phyloP scores from a whole-genome alignment of 2,797 vertebrate genomes.

The Acrocephalus scirpaceus region DNA sequence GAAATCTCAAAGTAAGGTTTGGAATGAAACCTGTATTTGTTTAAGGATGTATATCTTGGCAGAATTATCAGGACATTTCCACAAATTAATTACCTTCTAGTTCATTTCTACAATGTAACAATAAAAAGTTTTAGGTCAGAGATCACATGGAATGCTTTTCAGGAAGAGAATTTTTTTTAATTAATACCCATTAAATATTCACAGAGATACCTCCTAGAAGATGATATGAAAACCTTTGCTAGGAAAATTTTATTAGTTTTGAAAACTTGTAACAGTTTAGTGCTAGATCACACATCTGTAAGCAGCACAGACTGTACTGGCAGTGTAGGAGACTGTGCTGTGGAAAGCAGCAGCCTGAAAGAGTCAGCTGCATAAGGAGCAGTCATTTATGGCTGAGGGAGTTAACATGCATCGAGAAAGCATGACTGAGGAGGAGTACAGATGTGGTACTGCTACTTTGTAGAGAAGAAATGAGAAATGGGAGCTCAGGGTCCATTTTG shows the following conservation, averaged over 20 bases:
- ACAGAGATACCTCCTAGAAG: not conserved
- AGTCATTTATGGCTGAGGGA: not conserved
- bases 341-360: not conserved
- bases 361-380: not conserved
- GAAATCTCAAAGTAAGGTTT: not conserved
- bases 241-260: not conserved
- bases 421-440: not conserved
- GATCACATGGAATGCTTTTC: not conserved
- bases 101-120: not conserved
- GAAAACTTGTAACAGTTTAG: not conserved
- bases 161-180: not conserved
- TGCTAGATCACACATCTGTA: not conserved
- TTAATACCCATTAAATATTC: not conserved
- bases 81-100: not conserved
- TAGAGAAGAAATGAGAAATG: not conserved
- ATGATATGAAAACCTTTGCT: not conserved
- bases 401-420: not conserved
- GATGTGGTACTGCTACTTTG: not conserved
- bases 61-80: not conserved
- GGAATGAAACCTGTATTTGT: conserved; percentile 30
- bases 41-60: conserved; percentile 27
- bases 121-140: not conserved
- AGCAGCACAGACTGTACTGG: not conserved
- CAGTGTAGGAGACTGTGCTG: not conserved
- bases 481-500: not conserved